phyloP scores from a whole-genome alignment of 2,888 invertebrate genomes.

The Labia minor region DNA sequence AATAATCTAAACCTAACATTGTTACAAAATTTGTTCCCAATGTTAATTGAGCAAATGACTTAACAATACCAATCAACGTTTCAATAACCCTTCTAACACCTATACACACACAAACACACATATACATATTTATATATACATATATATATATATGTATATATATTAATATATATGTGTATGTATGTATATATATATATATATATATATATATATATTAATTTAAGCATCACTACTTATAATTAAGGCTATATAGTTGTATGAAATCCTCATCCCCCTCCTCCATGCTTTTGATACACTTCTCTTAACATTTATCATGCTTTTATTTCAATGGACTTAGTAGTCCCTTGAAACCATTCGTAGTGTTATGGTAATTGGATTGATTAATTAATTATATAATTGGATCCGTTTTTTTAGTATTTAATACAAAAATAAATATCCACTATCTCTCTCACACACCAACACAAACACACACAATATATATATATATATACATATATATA shows the following conservation, averaged over 20 bases:
- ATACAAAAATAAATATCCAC: neutral
- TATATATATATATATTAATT: no score
- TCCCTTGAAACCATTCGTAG: neutral
- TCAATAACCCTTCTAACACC: neutral
- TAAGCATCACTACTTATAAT: slow-evolving; percentile 1
- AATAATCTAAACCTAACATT: slow-evolving; percentile 1
- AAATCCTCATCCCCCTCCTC: neutral
- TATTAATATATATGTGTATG: no score
- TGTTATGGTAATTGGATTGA: slow-evolving; percentile 9
- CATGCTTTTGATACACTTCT: slow-evolving; percentile 13
- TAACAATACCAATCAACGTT: no score
- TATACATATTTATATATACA: neutral
- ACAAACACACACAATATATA: no score
- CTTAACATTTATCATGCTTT: neutral
- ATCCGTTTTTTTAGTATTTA: slow-evolving; percentile 1
- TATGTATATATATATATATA: no score
- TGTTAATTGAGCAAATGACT: neutral
- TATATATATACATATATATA: no score
- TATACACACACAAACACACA: neutral
- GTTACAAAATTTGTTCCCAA: neutral
- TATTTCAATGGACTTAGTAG: neutral
- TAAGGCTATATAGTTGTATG: slow-evolving; percentile 3
- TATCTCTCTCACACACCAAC: no score
- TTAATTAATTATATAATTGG: neutral
- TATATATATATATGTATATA: no score